Conservation (phyloP, 2,888 invertebrate species). For the Melanostoma scalare region DNA sequence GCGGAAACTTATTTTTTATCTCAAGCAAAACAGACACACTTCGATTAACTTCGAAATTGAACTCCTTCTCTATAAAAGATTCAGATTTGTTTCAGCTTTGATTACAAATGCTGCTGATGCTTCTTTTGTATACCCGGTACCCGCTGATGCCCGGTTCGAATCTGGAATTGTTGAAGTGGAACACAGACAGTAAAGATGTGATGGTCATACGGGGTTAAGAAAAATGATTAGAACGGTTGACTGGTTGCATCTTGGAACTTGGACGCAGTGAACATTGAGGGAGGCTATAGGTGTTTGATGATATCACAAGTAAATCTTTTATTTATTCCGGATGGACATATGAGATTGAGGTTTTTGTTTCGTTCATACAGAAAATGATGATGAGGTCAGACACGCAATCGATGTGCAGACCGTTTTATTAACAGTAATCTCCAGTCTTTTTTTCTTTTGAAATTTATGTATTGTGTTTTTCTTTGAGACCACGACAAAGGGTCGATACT, state of each 20-base stretch:
- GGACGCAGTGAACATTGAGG: not conserved
- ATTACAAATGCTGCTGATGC: conserved; percentile 27
- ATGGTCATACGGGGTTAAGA: conserved; percentile 64
- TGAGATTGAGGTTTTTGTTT: conserved; percentile 11
- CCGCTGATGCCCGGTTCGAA: not conserved
- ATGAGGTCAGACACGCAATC: conserved; percentile 43
- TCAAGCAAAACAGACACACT: conserved; percentile 62
- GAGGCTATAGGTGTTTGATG: conserved; percentile 33
- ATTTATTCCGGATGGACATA: conserved; percentile 10
- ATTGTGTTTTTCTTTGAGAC: conserved; percentile 1
- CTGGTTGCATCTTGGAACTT: conserved; percentile 42
- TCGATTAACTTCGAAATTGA: conserved; percentile 50
- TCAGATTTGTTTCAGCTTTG: conserved; percentile 45
- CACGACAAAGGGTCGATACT: conserved; percentile 45
- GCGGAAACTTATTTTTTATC: conserved; percentile 68
- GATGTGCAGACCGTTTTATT: conserved; percentile 53
- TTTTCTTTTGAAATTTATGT: conserved; percentile 23
- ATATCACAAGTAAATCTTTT: conserved; percentile 46
- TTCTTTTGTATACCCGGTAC: not conserved
- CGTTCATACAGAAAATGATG: not conserved
- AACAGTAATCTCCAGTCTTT: conserved; percentile 31
- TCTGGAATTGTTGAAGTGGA: conserved; percentile 51
- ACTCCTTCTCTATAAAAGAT: conserved; percentile 10
- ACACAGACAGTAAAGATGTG: conserved; percentile 38
- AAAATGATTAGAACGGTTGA: conserved; percentile 62